These are phyloP conservation scores for Solenopsis invicta DNA, from an alignment of 1,140 invertebrate species.

Conservation along the genomic window DNA sequence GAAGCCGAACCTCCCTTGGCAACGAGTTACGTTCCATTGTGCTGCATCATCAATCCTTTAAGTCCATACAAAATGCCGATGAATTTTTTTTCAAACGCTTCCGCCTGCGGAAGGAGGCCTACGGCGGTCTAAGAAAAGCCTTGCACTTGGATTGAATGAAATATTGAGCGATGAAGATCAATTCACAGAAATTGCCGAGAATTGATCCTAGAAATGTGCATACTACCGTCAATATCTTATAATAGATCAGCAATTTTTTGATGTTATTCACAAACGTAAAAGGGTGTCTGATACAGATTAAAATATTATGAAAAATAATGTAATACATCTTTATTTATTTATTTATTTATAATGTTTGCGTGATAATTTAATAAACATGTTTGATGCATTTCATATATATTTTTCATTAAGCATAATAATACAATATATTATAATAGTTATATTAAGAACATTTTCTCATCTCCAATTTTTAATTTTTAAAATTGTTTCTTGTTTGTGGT, in stretches of 20 bases:
- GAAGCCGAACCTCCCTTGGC: slow-evolving; percentile 60
- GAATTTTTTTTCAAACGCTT: slow-evolving; percentile 23
- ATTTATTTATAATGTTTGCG: too few species aligned
- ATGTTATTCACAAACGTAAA: too few species aligned
- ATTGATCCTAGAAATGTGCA: background rate
- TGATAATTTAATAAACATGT: background rate
- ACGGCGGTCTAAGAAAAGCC: slow-evolving; percentile 2
- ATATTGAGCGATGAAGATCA: slow-evolving; percentile 20
- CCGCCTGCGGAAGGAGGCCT: background rate
- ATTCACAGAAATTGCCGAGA: slow-evolving; percentile 5
- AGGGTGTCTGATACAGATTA: too few species aligned
- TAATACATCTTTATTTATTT: too few species aligned
- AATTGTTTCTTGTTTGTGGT: background rate
- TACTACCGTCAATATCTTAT: background rate
- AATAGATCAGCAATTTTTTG: background rate
- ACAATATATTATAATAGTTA: background rate
- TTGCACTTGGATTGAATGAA: background rate
- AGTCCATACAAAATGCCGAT: slow-evolving; percentile 22
- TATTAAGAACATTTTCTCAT: background rate
- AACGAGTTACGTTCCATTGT: slow-evolving; percentile 65
- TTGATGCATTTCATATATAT: background rate
- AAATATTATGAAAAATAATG: too few species aligned
- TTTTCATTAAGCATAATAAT: background rate
- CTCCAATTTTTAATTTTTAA: background rate
- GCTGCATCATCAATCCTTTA: slow-evolving; percentile 63